A percentile compares a stretch with the other conserved stretches of the same genome.
Conservation (phyloP, 2,888 invertebrate species). For the Proisotoma minuta region DNA sequence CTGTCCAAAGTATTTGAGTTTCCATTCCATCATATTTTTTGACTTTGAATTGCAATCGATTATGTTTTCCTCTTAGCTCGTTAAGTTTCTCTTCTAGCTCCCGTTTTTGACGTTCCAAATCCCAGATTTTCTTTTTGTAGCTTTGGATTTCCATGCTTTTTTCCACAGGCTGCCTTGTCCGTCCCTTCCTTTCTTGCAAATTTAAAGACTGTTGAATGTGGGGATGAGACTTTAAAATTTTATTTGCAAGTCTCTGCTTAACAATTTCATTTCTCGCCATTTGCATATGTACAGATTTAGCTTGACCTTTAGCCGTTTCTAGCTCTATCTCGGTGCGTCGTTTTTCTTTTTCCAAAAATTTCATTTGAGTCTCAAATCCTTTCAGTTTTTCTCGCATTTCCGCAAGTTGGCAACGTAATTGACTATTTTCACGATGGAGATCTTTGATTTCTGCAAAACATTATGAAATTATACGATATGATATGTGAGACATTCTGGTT, state of each 20-base stretch:
- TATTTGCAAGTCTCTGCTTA: slow-evolving; percentile 26
- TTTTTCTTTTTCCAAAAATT: slow-evolving; percentile 26
- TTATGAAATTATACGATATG: neutral
- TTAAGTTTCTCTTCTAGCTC: slow-evolving; percentile 34
- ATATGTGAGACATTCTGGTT: no score
- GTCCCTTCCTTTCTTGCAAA: neutral
- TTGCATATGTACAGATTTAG: slow-evolving; percentile 32
- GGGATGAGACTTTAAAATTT: slow-evolving; percentile 23
- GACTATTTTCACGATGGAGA: slow-evolving; percentile 34
- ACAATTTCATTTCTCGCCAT: slow-evolving; percentile 36
- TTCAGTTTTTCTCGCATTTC: slow-evolving; percentile 29
- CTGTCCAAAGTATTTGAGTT: slow-evolving; percentile 43
- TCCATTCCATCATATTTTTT: slow-evolving; percentile 35
- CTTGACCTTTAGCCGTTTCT: slow-evolving; percentile 34
- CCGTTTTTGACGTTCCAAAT: slow-evolving; percentile 31
- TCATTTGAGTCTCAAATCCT: slow-evolving; percentile 22
- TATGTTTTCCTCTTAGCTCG: slow-evolving; percentile 36
- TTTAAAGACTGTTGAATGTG: neutral
- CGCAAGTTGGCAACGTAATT: slow-evolving; percentile 35
- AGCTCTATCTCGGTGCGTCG: slow-evolving; percentile 34
- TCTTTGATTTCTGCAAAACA: slow-evolving; percentile 28
- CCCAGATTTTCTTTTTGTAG: slow-evolving; percentile 42
- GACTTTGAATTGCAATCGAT: slow-evolving; percentile 30
- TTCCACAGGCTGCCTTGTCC: neutral
- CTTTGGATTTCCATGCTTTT: slow-evolving; percentile 21